These are phyloP conservation scores for Ophonus ardosiacus DNA, from an alignment of 2,888 invertebrate species.

Conservation along the genomic window DNA sequence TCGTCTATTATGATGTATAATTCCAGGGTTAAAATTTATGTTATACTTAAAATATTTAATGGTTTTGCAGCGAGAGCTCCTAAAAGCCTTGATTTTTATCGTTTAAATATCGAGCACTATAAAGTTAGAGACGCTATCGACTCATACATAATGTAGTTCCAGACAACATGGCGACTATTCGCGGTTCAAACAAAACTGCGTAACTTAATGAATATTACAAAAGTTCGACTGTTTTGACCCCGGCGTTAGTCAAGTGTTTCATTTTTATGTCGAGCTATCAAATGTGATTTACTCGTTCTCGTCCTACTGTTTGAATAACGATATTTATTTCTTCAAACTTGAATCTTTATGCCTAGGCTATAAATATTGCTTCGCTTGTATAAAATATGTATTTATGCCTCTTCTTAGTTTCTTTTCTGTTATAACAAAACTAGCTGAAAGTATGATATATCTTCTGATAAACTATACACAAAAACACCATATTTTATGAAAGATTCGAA, in stretches of 20 bases:
- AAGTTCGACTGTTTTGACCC: slow-evolving; percentile 55
- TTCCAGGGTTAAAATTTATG: slow-evolving; percentile 43
- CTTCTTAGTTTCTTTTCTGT: neutral
- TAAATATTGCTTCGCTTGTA: slow-evolving; percentile 1
- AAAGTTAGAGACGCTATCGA: slow-evolving; percentile 43
- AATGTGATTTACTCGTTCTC: slow-evolving; percentile 43
- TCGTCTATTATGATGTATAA: slow-evolving; percentile 28
- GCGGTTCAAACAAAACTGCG: slow-evolving; percentile 43
- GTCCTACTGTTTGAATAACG: slow-evolving; percentile 25
- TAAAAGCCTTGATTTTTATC: slow-evolving; percentile 54
- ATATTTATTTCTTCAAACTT: slow-evolving; percentile 35
- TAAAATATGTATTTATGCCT: slow-evolving; percentile 19
- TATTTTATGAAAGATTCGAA: neutral
- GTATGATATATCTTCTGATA: slow-evolving; percentile 10
- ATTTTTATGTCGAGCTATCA: slow-evolving; percentile 53
- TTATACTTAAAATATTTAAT: slow-evolving; percentile 53
- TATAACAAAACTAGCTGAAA: neutral
- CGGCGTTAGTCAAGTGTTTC: slow-evolving; percentile 35
- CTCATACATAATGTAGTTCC: slow-evolving; percentile 55
- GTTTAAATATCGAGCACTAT: slow-evolving; percentile 59
- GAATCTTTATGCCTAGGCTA: neutral
- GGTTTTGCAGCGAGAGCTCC: slow-evolving; percentile 14
- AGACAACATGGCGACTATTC: slow-evolving; percentile 51
- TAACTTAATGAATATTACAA: slow-evolving; percentile 57
- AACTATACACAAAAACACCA: neutral